A percentile compares a stretch with the other conserved stretches of the same genome.
These are phyloP conservation scores for Hydractinia echinata DNA, from an alignment of 30 jellyfish, hydroid and myxozoan species.

Conservation along the genomic window DNA sequence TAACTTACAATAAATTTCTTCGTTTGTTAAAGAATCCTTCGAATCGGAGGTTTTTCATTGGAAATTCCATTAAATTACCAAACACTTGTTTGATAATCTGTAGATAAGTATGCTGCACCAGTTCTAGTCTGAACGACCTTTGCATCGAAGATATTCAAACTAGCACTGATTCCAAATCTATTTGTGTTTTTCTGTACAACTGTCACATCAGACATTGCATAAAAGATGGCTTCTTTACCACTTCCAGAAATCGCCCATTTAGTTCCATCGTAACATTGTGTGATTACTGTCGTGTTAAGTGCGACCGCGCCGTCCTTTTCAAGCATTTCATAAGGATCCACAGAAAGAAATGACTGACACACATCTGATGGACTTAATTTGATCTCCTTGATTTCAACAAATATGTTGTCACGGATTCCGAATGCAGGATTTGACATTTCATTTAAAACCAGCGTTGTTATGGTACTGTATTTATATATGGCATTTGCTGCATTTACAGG, in stretches of 20 bases:
- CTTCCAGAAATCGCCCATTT: neutral
- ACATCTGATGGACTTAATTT: neutral
- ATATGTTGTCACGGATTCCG: neutral
- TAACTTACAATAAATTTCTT: neutral
- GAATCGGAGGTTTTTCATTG: neutral
- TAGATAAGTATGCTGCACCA: neutral
- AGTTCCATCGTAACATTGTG: neutral
- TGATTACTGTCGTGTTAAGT: neutral
- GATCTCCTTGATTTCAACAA: neutral
- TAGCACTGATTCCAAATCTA: constrained; percentile 1
- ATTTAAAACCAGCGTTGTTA: neutral
- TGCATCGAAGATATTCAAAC: neutral
- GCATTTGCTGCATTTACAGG: constrained; percentile 3
- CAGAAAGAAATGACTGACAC: neutral
- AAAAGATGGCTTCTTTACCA: neutral
- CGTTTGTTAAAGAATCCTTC: neutral
- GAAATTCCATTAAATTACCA: neutral
- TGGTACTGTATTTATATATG: constrained; percentile 1
- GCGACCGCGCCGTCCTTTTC: neutral
- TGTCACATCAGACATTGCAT: neutral
- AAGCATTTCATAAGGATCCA: neutral
- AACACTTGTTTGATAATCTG: neutral
- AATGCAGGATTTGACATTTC: neutral
- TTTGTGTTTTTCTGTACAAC: neutral
- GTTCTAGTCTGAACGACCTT: neutral